Conservation (phyloP, 2,888 invertebrate genomes). For the Criorhina ranunculi region DNA sequence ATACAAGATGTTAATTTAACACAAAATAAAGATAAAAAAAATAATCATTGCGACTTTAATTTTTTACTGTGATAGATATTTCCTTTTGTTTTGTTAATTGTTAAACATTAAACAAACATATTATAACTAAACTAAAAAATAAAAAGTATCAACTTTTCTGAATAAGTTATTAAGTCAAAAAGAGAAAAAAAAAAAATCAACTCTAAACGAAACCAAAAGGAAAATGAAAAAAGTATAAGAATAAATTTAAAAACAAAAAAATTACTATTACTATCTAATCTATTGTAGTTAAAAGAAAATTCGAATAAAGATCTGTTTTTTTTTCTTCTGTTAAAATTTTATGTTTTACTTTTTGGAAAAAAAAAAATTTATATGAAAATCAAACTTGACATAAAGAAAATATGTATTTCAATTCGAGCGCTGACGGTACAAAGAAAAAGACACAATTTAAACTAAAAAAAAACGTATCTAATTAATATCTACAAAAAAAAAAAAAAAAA, state of each 20-base stretch:
- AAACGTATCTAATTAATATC: no score
- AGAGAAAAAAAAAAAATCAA: no score
- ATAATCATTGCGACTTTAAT: slow-evolving; percentile 80
- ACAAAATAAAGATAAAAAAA: slow-evolving; percentile 32
- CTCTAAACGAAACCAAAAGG: slow-evolving; percentile 67
- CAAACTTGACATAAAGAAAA: slow-evolving; percentile 61
- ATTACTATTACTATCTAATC: slow-evolving; percentile 58
- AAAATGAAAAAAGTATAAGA: slow-evolving; percentile 61
- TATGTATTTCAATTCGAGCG: slow-evolving; percentile 81
- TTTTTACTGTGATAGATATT: slow-evolving; percentile 83
- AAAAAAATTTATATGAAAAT: slow-evolving; percentile 39
- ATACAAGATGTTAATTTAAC: slow-evolving; percentile 50
- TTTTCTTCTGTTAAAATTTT: slow-evolving; percentile 40
- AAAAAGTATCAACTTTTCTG: slow-evolving; percentile 45
- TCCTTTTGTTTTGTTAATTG: slow-evolving; percentile 78
- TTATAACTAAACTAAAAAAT: slow-evolving; percentile 26
- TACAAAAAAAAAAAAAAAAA: slow-evolving; percentile 48
- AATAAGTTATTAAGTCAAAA: slow-evolving; percentile 36
- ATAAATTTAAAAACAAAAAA: slow-evolving; percentile 60
- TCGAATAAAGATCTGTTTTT: slow-evolving; percentile 59
- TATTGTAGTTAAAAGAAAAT: slow-evolving; percentile 57
- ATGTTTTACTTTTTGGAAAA: slow-evolving; percentile 28
- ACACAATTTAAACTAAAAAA: slow-evolving; percentile 63
- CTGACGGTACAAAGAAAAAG: slow-evolving; percentile 83
- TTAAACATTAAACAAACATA: slow-evolving; percentile 59